A percentile compares a stretch with the other conserved stretches of the same genome.
These are phyloP conservation scores for Aplochiton taeniatus DNA, from an alignment of 2,797 vertebrate species.

Conservation along the genomic window DNA sequence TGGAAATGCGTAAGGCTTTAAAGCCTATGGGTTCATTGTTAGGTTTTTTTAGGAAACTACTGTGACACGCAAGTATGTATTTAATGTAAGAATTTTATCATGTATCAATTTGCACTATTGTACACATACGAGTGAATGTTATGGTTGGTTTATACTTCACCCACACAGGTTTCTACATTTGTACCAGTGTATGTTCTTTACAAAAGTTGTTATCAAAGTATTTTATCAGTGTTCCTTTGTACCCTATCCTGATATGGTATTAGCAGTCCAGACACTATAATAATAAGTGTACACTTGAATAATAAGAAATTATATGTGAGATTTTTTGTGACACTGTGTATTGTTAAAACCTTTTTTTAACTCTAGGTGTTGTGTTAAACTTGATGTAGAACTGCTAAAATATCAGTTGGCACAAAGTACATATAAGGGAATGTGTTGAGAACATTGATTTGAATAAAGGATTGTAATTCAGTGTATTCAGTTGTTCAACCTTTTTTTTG, in stretches of 20 bases:
- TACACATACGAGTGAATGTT: slow-evolving; percentile 38
- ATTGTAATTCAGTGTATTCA: slow-evolving; percentile 71
- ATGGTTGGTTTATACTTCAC: slow-evolving; percentile 2
- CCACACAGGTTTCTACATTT: neutral
- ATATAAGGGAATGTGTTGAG: slow-evolving; percentile 74
- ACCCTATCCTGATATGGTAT: neutral
- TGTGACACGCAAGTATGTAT: slow-evolving; percentile 37
- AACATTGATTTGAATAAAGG: slow-evolving; percentile 82
- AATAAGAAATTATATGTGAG: too few relatives aligned
- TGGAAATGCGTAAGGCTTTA: slow-evolving; percentile 48
- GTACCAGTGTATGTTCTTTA: too few relatives aligned
- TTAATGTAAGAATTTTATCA: slow-evolving; percentile 56
- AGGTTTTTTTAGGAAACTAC: slow-evolving; percentile 31
- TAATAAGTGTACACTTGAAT: too few relatives aligned
- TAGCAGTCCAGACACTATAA: neutral
- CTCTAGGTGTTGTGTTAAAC: slow-evolving; percentile 21
- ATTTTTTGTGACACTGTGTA: slow-evolving; percentile 60
- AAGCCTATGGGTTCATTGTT: slow-evolving; percentile 25
- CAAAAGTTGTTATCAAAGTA: too few relatives aligned
- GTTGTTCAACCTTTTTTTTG: too few relatives aligned
- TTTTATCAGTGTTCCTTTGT: too few relatives aligned
- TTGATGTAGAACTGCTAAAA: slow-evolving; percentile 63
- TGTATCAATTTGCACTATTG: slow-evolving; percentile 69
- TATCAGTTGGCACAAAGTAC: slow-evolving; percentile 68
- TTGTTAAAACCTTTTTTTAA: slow-evolving; percentile 52